phyloP scores from a whole-genome alignment of 92 coral and sea anemone genomes.

The Porites divaricata region DNA sequence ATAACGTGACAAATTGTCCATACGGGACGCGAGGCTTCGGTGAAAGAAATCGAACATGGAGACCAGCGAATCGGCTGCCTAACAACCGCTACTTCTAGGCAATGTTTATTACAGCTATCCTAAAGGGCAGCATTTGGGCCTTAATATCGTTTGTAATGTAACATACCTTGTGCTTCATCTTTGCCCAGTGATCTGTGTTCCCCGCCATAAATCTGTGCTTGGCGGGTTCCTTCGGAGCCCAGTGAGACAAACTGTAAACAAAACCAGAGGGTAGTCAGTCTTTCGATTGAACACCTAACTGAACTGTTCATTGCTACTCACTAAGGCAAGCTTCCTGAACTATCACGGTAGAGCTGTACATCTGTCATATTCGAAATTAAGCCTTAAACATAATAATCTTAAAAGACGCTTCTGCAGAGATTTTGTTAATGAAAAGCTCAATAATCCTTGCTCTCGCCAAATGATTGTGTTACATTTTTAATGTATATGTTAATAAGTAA shows the following conservation, averaged over 20 bases:
- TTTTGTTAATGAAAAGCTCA: neutral
- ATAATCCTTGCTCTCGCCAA: conserved; percentile 6
- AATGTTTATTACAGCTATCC: neutral
- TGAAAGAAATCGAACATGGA: conserved; percentile 7
- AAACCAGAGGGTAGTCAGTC: neutral
- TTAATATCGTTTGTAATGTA: neutral
- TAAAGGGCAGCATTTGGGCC: no score
- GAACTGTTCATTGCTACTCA: conserved; percentile 34
- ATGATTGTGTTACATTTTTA: conserved; percentile 39
- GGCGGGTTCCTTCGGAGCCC: conserved; percentile 96
- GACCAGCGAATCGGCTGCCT: conserved; percentile 3
- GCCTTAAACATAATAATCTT: conserved; percentile 29
- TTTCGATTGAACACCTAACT: neutral
- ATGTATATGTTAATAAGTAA: conserved; percentile 31
- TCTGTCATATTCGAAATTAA: conserved; percentile 68
- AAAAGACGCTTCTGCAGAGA: neutral
- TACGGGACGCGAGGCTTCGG: neutral
- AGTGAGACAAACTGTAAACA: conserved; percentile 89
- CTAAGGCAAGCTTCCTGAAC: conserved; percentile 77
- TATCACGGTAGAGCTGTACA: conserved; percentile 76
- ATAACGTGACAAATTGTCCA: neutral
- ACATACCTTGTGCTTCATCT: conserved; percentile 94
- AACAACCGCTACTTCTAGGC: neutral
- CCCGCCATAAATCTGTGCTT: conserved; percentile 67
- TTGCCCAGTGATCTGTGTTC: conserved; percentile 96